A percentile compares a stretch with the other conserved stretches of the same genome.
Evolutionary conservation across 1,140 invertebrate species (phyloP).

Genomic region (Augochlora pura): DNA sequence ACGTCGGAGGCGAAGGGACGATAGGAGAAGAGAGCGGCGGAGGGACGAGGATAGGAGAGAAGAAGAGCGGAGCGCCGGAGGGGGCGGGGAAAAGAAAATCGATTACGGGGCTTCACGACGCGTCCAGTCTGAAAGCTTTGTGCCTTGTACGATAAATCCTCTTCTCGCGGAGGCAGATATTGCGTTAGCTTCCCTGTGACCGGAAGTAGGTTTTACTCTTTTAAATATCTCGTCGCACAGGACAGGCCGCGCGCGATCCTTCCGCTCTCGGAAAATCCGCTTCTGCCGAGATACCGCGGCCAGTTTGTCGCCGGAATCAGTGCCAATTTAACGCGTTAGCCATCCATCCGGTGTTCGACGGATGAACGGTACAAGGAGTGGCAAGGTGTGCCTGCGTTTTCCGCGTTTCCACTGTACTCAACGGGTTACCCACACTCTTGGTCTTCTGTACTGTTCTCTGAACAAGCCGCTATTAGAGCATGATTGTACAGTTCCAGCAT

Average conservation of each 20-base stretch:
- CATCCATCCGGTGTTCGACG: too few relatives aligned
- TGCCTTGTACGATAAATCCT: constrained; percentile 61
- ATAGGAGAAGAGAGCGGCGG: neutral
- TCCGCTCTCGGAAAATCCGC: neutral
- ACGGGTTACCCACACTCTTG: too few relatives aligned
- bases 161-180: constrained; percentile 47
- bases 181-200: constrained; percentile 47
- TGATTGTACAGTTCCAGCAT: too few relatives aligned
- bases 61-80: too few relatives aligned
- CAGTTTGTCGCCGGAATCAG: neutral
- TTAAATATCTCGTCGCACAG: constrained; percentile 10
- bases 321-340: neutral
- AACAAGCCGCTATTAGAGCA: too few relatives aligned
- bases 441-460: too few relatives aligned
- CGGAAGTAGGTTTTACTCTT: constrained; percentile 37
- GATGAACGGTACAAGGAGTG: neutral
- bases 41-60: neutral
- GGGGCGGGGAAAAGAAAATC: constrained; percentile 55
- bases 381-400: neutral
- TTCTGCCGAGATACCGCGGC: neutral
- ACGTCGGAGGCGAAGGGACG: constrained; percentile 22
- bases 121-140: constrained; percentile 64
- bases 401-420: neutral
- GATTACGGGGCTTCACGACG: constrained; percentile 65
- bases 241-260: too few relatives aligned